These are phyloP conservation scores for Oreotragus oreotragus DNA, from an alignment of 2,113 vertebrate genomes.

Conservation along the genomic window DNA sequence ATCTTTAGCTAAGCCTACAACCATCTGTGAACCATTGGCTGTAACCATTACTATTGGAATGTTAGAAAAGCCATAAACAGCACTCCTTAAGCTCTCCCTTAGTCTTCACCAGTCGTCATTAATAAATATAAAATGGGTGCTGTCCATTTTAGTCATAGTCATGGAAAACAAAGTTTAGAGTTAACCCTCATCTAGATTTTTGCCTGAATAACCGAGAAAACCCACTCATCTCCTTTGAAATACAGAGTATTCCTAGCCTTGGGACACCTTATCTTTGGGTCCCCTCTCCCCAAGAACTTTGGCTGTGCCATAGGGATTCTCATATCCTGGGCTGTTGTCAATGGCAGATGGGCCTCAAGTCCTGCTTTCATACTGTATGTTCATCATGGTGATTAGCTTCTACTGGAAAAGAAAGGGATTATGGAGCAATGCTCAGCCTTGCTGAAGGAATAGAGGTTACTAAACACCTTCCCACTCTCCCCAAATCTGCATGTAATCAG, in stretches of 20 bases:
- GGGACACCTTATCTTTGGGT: neutral
- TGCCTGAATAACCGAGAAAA: neutral
- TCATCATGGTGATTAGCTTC: neutral
- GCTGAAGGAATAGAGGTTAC: too few species aligned
- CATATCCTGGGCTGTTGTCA: neutral
- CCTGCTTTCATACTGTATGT: neutral
- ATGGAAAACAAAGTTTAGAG: neutral
- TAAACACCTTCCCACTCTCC: neutral
- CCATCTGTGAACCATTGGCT: rapidly evolving
- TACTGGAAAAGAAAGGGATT: neutral
- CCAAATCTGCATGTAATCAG: neutral
- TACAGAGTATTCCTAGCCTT: neutral
- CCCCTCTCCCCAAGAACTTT: neutral
- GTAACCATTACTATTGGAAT: neutral
- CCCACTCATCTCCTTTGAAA: neutral
- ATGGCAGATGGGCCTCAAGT: neutral
- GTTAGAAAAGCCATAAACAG: neutral
- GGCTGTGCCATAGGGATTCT: neutral
- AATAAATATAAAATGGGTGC: neutral
- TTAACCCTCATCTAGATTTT: neutral
- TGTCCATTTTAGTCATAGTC: neutral
- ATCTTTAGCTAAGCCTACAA: neutral
- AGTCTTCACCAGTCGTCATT: neutral
- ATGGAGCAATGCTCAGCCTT: rapidly evolving
- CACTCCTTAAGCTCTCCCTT: neutral